Base-by-base conservation (phyloP, 2,888 invertebrate genomes). In the Tribolium freemani region DNA sequence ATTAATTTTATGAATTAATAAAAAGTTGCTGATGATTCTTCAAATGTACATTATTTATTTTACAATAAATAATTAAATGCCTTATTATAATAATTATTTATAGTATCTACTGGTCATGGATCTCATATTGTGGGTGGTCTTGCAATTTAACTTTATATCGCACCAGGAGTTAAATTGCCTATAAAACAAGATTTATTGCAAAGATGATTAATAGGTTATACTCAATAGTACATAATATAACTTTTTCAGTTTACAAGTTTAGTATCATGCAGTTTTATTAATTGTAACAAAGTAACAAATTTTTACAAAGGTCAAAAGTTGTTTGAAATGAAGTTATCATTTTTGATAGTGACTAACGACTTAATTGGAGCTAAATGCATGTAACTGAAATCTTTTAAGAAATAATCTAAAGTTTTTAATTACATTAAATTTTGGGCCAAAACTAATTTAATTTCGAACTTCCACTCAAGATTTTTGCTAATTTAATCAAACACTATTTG, bases 91-190 rank as follows among this genome's bases (percentile, higher is more conserved):
- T 31, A 31, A 31, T 31, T 31, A 31, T 31, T 31, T 31, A 31
- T 3, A 31, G n/a, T n/a, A 31, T 31, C 9, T 31, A 31, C 31
- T 31, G 9, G 31, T 8, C 9, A 31, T 31, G 6, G 9, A 31
- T 38, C 9, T n/a, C 3, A 3, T 31, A 5, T 21, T 21, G 54
- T 30, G 56, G 56, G 56, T 13, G 56, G 56, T 56, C 56, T n/a
- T 4, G 21, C 30, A 30, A 26, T 54, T 54, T 21, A 54, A 54
- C 21, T 54, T 54, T 26, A 21, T 26, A 30, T 30, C 56, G 9
- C 56, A 56, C 26, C 30, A 56, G 56, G 56, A 26, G 56, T 56
- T 31, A 56, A 30, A 56, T 56, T 56, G 56, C 30, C 13, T 26
- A 10, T 30, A 56, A 56, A 56, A 56, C 31, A 30, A 26, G 31